Base-by-base conservation (phyloP, 2,113 vertebrate species). In the Forbesichthys papilliferus region DNA sequence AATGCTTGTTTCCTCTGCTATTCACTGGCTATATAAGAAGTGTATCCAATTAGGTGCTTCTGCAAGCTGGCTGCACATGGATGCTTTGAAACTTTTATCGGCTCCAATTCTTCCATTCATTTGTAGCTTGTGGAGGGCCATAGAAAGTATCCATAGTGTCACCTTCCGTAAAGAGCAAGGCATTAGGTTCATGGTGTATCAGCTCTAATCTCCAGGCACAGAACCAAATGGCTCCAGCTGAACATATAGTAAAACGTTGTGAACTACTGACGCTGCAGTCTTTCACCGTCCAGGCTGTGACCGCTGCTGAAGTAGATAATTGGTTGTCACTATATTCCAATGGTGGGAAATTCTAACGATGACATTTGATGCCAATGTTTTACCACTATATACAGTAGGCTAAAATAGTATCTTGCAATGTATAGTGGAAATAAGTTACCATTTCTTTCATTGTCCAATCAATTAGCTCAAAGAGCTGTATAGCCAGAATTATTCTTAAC, bases 211-310 rank as follows among this genome's bases (percentile, higher is more conserved):
- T 93, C 93, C 89, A 60, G 72, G 76, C 77, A 80, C 73, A 56
- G 64, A 68, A 70, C 85, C 82, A 80, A 84, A 80, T 88, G 84
- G 91, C 93, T 90, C 93, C 92, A 92, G 85, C 88, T 86, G 81
- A 82, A 87, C 92, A 96, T 93, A 95, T 91, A 86, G 83, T 88
- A 76, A 87, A 84, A 87, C 79, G 79, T 85, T 80, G 71, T 75
- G 85, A 90, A 92, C 86, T 66, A 79, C 88, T 81, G 84, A 75
- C 85, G 87, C 91, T 88, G 88, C 27, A 27, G 27, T 27, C 27
- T 27, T 27, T 27, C 27, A 27, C 27, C 2, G 27, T 27, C 27
- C 27, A 27, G 27, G 27, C 27, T 27, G 27, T 27, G 27, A 27
- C 27, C 27, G 27, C 27, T 27, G 27, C 27, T 27, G 27, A 27